Evolutionary conservation across 2,113 vertebrate genomes (phyloP).

Genomic region (Herpetotheres cachinnans): DNA sequence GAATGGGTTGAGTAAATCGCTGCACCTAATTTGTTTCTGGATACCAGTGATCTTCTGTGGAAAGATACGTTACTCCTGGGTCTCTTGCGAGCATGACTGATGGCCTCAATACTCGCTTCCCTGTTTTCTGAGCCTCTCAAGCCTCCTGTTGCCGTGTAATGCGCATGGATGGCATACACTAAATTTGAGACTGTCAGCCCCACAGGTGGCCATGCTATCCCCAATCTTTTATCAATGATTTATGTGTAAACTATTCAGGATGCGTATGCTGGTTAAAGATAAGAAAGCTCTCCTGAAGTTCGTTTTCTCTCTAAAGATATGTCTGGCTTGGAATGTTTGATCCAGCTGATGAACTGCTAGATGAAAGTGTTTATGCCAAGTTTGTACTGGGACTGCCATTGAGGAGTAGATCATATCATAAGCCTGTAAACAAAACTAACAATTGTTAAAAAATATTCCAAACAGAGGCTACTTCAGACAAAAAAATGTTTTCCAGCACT

Average conservation of each 20-base stretch:
- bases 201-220: background rate
- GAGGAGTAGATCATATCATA: background rate
- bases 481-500: background rate
- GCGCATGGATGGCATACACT: background rate
- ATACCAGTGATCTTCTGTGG: background rate
- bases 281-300: background rate
- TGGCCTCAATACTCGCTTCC: background rate
- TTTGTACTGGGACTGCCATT: background rate
- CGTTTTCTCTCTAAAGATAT: background rate
- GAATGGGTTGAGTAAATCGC: background rate
- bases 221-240: constrained; percentile 1
- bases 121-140: background rate
- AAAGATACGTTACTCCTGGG: background rate
- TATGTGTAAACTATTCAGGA: background rate
- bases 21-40: background rate
- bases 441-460: background rate
- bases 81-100: background rate
- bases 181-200: background rate
- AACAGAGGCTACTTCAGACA: background rate
- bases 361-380: background rate
- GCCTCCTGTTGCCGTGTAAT: background rate
- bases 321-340: constrained; percentile 2
- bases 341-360: background rate
- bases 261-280: background rate
- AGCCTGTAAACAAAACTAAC: background rate